These are phyloP conservation scores for Oegoconia quadripuncta DNA, from an alignment of 2,888 invertebrate species.

Conservation along the genomic window DNA sequence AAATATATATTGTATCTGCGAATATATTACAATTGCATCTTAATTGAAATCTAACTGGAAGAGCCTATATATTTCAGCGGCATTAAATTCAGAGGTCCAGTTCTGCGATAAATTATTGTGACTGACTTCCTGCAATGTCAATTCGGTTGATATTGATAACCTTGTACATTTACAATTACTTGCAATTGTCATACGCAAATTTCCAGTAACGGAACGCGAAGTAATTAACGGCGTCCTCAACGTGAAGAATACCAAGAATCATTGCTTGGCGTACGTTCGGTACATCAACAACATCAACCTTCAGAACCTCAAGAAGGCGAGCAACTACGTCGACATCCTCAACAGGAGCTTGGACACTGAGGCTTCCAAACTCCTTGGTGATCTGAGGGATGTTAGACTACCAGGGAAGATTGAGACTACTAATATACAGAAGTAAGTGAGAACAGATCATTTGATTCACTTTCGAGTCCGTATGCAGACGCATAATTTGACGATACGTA, in stretches of 20 bases:
- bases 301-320: constrained; percentile 95
- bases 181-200: not conserved
- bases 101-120: too few relatives aligned
- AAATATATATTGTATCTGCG: too few relatives aligned
- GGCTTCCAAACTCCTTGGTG: constrained; percentile 92
- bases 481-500: not conserved
- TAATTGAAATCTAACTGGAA: too few relatives aligned
- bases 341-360: constrained; percentile 96
- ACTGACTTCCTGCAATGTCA: too few relatives aligned
- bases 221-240: constrained; percentile 96
- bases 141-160: too few relatives aligned
- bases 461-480: not conserved
- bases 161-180: too few relatives aligned
- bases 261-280: constrained; percentile 95
- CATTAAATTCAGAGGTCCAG: too few relatives aligned
- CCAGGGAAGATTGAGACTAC: constrained; percentile 93
- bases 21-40: too few relatives aligned
- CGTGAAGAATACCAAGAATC: constrained; percentile 96
- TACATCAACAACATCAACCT: constrained; percentile 98
- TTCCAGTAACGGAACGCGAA: constrained; percentile 96
- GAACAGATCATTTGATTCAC: too few relatives aligned
- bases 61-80: too few relatives aligned
- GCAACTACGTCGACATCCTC: constrained; percentile 96
- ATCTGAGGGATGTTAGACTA: constrained; percentile 93
- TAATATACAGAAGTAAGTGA: constrained; percentile 89